Conservation (phyloP, 2,888 invertebrate species). For the Anarsia innoxiella region DNA sequence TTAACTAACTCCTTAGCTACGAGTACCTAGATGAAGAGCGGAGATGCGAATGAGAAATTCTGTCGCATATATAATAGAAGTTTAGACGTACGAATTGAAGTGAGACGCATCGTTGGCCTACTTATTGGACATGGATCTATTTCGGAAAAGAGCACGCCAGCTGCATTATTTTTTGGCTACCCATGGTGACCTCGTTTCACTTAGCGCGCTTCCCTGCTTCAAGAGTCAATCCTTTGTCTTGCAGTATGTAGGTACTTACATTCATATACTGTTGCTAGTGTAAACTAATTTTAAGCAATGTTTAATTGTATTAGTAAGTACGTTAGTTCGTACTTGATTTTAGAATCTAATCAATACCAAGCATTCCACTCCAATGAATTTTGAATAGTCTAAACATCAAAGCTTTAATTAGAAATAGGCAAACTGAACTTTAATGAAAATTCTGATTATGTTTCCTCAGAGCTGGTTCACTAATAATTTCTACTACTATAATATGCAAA, state of each 20-base stretch:
- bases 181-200: conserved; percentile 51
- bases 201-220: conserved; percentile 6
- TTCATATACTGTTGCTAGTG: too few relatives aligned
- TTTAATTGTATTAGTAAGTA: too few relatives aligned
- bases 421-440: conserved; percentile 7
- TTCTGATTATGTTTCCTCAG: neutral
- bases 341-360: too few relatives aligned
- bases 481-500: conserved; percentile 7
- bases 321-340: too few relatives aligned
- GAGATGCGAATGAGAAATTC: conserved; percentile 10
- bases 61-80: conserved; percentile 26
- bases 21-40: too few relatives aligned
- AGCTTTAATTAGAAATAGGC: conserved; percentile 2
- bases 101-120: conserved; percentile 58
- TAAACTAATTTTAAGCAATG: neutral
- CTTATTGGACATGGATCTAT: conserved; percentile 54
- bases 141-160: conserved; percentile 57
- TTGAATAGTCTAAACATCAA: too few relatives aligned
- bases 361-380: too few relatives aligned
- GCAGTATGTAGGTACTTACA: neutral
- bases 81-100: conserved; percentile 24
- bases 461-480: neutral
- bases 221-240: conserved; percentile 20
- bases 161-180: conserved; percentile 65
- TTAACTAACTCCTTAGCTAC: too few relatives aligned